phyloP scores from a whole-genome alignment of 2,888 invertebrate genomes.

The Nebria brevicollis region DNA sequence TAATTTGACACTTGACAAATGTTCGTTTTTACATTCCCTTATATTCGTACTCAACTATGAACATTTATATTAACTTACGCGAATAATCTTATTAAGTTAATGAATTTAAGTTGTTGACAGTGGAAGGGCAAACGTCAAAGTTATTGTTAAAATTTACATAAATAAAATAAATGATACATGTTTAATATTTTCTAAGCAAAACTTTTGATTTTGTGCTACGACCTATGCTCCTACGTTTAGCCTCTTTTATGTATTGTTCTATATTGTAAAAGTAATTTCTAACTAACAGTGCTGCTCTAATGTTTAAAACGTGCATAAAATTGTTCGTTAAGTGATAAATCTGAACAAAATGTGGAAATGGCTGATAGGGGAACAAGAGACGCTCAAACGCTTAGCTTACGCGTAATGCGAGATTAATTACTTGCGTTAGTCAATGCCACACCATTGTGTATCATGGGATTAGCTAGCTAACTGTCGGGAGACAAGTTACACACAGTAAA shows the following conservation, averaged over 20 bases:
- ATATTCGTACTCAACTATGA: background rate
- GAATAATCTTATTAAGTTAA: background rate
- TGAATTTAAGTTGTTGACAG: background rate
- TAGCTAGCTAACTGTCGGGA: conserved; percentile 46
- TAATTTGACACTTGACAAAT: background rate
- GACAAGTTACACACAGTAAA: background rate
- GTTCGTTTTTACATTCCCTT: background rate
- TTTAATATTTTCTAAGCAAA: background rate
- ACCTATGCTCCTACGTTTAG: too few relatives aligned
- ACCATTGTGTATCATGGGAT: conserved; percentile 58
- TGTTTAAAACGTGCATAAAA: background rate
- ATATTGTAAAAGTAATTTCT: too few relatives aligned
- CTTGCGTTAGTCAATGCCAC: conserved; percentile 59
- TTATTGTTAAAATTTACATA: background rate
- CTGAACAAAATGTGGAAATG: background rate
- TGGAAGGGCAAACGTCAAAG: background rate
- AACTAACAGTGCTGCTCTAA: too few relatives aligned
- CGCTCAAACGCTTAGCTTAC: conserved; percentile 42
- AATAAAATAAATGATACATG: background rate
- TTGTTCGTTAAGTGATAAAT: background rate
- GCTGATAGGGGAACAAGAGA: background rate
- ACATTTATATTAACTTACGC: background rate
- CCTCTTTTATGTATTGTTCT: too few relatives aligned
- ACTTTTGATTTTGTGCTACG: too few relatives aligned
- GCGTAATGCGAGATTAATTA: conserved; percentile 60